Evolutionary conservation across 2,888 invertebrate species (phyloP).

Genomic region (Eledona agricola): DNA sequence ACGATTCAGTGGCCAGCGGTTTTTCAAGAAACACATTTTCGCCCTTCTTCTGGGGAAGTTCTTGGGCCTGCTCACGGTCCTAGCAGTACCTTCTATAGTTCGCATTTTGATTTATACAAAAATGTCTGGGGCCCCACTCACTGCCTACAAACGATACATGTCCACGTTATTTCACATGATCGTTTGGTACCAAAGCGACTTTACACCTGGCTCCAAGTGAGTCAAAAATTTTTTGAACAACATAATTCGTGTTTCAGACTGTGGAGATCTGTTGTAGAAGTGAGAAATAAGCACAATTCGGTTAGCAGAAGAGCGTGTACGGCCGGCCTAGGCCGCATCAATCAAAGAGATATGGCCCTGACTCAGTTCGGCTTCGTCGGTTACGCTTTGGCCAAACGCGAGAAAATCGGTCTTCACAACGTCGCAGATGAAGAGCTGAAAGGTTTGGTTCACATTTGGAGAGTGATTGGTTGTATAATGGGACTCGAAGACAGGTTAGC

Average conservation of each 20-base stretch:
- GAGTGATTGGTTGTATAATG: constrained; percentile 79
- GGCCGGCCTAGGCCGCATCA: constrained; percentile 68
- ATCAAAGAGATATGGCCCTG: constrained; percentile 84
- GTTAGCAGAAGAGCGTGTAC: constrained; percentile 66
- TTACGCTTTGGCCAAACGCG: constrained; percentile 70
- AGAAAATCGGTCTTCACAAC: constrained; percentile 72
- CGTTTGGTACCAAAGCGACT: constrained; percentile 80
- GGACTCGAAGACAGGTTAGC: constrained; percentile 82
- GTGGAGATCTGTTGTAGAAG: constrained; percentile 74
- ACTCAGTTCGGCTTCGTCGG: constrained; percentile 92
- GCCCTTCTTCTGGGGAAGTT: constrained; percentile 77
- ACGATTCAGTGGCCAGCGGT: constrained; percentile 77
- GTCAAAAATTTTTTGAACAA: no score
- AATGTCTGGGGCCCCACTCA: constrained; percentile 71
- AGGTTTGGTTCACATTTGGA: constrained; percentile 85
- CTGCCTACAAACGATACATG: constrained; percentile 80
- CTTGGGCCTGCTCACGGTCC: constrained; percentile 76
- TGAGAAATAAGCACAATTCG: constrained; percentile 73
- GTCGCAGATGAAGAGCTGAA: constrained; percentile 72
- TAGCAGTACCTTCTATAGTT: constrained; percentile 79
- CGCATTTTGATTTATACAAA: constrained; percentile 76
- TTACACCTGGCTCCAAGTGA: constrained; percentile 71
- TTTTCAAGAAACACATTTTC: constrained; percentile 76
- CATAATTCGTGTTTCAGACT: constrained; percentile 63
- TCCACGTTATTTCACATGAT: constrained; percentile 80